These are phyloP conservation scores for Conger conger DNA, from an alignment of 2,113 vertebrate genomes.

Conservation along the genomic window DNA sequence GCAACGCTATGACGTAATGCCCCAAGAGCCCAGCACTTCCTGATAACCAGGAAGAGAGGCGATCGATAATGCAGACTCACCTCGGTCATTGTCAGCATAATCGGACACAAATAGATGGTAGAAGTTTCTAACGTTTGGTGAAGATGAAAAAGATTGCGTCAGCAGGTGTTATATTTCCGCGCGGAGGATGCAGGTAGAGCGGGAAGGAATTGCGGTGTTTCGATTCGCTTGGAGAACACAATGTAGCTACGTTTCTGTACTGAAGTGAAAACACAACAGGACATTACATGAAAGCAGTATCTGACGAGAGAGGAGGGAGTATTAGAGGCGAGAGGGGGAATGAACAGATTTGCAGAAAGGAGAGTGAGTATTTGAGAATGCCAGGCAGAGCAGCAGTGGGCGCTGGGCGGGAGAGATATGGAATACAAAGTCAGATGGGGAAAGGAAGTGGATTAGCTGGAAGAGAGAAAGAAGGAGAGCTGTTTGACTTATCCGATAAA, in stretches of 20 bases:
- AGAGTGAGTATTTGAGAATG: constrained; percentile 3
- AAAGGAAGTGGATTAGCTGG: not conserved
- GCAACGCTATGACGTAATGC: constrained; percentile 34
- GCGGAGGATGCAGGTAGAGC: not conserved
- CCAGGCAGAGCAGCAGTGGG: not conserved
- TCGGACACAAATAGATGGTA: constrained; percentile 33
- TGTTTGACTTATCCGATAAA: no score
- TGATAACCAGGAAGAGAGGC: not conserved
- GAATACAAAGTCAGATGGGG: not conserved
- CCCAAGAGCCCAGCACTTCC: constrained; percentile 28
- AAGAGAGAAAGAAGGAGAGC: not conserved
- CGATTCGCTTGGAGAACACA: not conserved
- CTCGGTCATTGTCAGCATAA: constrained; percentile 34
- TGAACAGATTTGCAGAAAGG: not conserved
- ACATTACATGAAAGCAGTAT: not conserved
- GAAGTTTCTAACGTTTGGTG: constrained; percentile 19
- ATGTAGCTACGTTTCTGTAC: not conserved
- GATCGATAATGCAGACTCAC: not conserved
- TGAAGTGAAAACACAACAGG: not conserved
- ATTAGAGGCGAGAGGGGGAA: not conserved
- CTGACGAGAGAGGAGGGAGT: not conserved
- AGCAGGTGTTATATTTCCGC: not conserved
- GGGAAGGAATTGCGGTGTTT: not conserved
- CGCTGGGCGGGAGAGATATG: not conserved
- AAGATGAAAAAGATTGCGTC: constrained; percentile 30